These are phyloP conservation scores for Drosophila kanapiae DNA, from an alignment of 1,140 invertebrate species.

Conservation along the genomic window DNA sequence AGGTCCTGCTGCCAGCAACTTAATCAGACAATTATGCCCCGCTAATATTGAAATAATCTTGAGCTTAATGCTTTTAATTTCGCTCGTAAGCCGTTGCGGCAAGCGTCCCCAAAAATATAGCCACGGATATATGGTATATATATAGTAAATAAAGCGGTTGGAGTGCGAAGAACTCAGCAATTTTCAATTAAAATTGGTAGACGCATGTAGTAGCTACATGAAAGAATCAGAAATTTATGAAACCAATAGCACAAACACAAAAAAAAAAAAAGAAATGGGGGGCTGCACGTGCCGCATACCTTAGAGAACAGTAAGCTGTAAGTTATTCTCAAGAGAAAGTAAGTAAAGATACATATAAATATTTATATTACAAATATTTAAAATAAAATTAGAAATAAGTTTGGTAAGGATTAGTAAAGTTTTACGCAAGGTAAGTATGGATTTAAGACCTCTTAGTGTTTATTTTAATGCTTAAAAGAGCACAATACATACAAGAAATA, in stretches of 20 bases:
- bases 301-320: too few species aligned
- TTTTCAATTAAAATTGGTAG: slow-evolving; percentile 41
- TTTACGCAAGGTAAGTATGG: too few species aligned
- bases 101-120: slow-evolving; percentile 20
- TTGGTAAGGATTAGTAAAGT: too few species aligned
- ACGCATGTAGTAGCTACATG: background rate
- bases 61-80: slow-evolving; percentile 76
- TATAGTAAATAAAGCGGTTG: background rate
- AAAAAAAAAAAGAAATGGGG: too few species aligned
- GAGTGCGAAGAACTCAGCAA: slow-evolving; percentile 1
- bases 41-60: slow-evolving; percentile 76
- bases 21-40: slow-evolving; percentile 77
- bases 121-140: slow-evolving; percentile 2
- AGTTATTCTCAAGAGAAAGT: too few species aligned
- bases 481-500: background rate
- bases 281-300: too few species aligned
- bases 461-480: background rate
- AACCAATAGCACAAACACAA: background rate
- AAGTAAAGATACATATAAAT: too few species aligned
- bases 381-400: too few species aligned
- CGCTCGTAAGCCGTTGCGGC: slow-evolving; percentile 38
- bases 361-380: too few species aligned
- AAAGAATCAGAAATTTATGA: background rate
- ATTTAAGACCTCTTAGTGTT: background rate
- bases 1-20: slow-evolving; percentile 39